phyloP scores from a whole-genome alignment of 1,140 invertebrate species.

The Drosophila ercepeae region DNA sequence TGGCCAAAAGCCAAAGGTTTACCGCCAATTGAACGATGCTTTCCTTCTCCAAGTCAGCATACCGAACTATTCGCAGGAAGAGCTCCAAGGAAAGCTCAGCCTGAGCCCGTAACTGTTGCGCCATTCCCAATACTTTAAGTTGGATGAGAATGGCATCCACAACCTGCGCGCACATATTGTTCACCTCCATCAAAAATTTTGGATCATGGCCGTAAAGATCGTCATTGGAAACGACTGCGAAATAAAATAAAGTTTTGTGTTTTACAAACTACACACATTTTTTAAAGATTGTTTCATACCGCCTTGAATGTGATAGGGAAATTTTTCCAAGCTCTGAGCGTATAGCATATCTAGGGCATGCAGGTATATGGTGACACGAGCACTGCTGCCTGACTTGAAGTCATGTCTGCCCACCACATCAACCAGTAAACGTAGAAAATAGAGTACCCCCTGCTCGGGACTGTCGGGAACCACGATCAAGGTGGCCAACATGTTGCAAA shows the following conservation, averaged over 20 bases:
- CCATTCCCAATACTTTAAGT: constrained; percentile 87
- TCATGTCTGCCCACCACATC: constrained; percentile 89
- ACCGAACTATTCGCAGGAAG: constrained; percentile 88
- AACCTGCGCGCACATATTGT: constrained; percentile 90
- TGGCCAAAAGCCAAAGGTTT: constrained; percentile 92
- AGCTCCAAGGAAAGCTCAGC: constrained; percentile 89
- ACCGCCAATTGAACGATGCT: constrained; percentile 87
- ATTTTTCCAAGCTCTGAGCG: constrained; percentile 68
- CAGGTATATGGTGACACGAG: constrained; percentile 87
- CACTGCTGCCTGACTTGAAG: constrained; percentile 86
- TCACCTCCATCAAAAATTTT: constrained; percentile 92
- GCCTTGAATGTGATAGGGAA: constrained; percentile 76
- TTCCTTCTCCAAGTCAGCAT: constrained; percentile 88
- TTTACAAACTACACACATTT: no score
- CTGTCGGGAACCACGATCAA: constrained; percentile 95
- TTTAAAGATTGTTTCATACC: constrained; percentile 29
- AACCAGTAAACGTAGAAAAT: constrained; percentile 90
- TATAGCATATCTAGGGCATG: constrained; percentile 80
- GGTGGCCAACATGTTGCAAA: constrained; percentile 92
- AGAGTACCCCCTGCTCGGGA: constrained; percentile 92
- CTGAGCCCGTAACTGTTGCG: constrained; percentile 87
- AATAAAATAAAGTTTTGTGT: neutral
- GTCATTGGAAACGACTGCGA: constrained; percentile 94
- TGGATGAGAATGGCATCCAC: constrained; percentile 91
- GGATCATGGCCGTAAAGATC: constrained; percentile 94